Evolutionary conservation across 2,113 vertebrate genomes (phyloP).

Genomic region (Sander vitreus): DNA sequence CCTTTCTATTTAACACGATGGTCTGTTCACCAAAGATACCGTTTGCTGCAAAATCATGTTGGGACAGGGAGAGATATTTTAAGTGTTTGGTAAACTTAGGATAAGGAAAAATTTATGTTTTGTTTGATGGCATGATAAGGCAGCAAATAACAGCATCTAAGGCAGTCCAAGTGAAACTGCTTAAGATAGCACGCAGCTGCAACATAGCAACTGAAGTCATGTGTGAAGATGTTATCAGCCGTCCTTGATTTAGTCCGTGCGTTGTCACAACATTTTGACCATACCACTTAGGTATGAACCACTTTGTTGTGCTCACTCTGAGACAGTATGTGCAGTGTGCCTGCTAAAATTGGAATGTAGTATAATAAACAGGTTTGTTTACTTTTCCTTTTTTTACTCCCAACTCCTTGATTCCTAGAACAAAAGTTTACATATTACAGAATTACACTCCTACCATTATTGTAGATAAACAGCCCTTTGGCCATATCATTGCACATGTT

Average conservation of each 20-base stretch:
- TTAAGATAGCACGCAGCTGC: slow-evolving; percentile 1
- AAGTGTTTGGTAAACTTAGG: not conserved
- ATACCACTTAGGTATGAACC: not conserved
- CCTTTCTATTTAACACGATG: not conserved
- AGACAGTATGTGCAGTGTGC: not conserved
- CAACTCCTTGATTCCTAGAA: not conserved
- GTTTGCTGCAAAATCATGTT: not conserved
- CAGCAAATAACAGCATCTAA: not conserved
- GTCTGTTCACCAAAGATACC: not conserved
- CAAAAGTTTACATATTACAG: too few species aligned
- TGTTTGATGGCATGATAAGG: not conserved
- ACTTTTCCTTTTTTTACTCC: not conserved
- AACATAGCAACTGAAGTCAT: not conserved
- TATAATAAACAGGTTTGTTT: not conserved
- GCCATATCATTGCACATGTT: not conserved
- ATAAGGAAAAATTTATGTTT: too few species aligned
- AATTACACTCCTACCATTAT: not conserved
- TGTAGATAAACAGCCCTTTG: not conserved
- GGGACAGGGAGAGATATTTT: not conserved
- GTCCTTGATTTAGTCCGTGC: not conserved
- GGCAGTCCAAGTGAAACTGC: not conserved
- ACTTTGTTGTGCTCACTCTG: not conserved
- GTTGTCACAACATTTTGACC: slow-evolving; percentile 37
- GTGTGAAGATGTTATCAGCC: slow-evolving; percentile 14
- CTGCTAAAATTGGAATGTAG: not conserved